Evolutionary conservation across 2,888 invertebrate genomes (phyloP).

Genomic region (Lampropteryx suffumata): DNA sequence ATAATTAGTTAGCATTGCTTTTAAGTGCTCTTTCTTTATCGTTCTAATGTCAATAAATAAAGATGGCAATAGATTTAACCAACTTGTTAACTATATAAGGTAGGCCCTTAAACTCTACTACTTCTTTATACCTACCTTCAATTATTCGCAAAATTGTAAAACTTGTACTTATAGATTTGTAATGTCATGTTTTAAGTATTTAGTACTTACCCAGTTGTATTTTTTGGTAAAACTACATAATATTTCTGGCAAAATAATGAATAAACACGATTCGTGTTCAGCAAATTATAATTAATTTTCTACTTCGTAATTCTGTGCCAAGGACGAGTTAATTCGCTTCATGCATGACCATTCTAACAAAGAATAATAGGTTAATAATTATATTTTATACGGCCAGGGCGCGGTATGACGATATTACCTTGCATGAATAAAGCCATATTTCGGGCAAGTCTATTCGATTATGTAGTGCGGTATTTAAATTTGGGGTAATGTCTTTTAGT

Average conservation of each 20-base stretch:
- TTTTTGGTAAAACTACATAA: too few species aligned
- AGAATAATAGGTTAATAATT: slow-evolving; percentile 34
- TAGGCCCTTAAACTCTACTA: too few species aligned
- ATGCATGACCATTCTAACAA: slow-evolving; percentile 42
- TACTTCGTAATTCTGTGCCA: slow-evolving; percentile 37
- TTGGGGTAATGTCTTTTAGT: not conserved
- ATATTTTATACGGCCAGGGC: slow-evolving; percentile 40
- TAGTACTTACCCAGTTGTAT: too few species aligned
- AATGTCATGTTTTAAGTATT: too few species aligned
- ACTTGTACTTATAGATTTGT: too few species aligned
- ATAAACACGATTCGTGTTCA: slow-evolving; percentile 19
- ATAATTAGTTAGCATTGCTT: not conserved
- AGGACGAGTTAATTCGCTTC: slow-evolving; percentile 43
- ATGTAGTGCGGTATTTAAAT: not conserved
- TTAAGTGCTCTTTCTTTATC: too few species aligned
- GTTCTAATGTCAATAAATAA: too few species aligned
- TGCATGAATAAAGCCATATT: not conserved
- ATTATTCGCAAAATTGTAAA: too few species aligned
- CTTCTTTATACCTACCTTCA: too few species aligned
- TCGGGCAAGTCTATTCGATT: not conserved
- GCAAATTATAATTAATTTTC: slow-evolving; percentile 29
- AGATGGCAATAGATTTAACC: too few species aligned
- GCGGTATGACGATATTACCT: slow-evolving; percentile 31
- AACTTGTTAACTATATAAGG: too few species aligned
- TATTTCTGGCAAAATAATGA: not conserved